Percentiles rank a stretch among this genome's conserved stretches.
Conservation (phyloP, 2,113 vertebrate species). For the Cynoglossus semilaevis region DNA sequence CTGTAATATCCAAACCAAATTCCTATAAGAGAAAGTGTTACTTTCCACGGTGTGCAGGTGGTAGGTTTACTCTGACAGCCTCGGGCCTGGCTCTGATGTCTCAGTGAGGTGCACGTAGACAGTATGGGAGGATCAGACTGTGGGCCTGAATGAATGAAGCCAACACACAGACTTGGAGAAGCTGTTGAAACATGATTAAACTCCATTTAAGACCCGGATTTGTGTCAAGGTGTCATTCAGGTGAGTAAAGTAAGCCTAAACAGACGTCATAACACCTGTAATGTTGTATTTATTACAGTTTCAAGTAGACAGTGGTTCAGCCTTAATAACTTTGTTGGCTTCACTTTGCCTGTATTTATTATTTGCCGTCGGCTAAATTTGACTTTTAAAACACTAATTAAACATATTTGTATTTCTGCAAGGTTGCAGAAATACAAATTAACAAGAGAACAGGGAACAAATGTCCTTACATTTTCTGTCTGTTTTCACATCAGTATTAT, state of each 20-base stretch:
- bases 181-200: neutral
- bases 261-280: neutral
- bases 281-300: slow-evolving; percentile 1
- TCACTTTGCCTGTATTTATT: neutral
- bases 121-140: slow-evolving; percentile 7
- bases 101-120: slow-evolving; percentile 12
- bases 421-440: too few species aligned
- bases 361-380: neutral
- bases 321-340: neutral
- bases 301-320: neutral
- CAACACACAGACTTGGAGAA: neutral
- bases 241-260: neutral
- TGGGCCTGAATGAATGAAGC: neutral
- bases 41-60: slow-evolving; percentile 32
- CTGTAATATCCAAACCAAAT: slow-evolving; percentile 53
- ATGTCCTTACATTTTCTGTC: too few species aligned
- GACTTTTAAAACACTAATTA: neutral
- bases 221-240: neutral
- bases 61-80: slow-evolving; percentile 8
- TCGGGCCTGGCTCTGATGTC: neutral
- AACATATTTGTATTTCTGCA: neutral
- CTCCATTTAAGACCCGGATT: slow-evolving; percentile 1
- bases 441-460: too few species aligned
- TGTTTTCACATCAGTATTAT: too few species aligned
- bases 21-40: slow-evolving; percentile 27